These are phyloP conservation scores for Pipra filicauda DNA, from an alignment of 2,113 vertebrate species.

Conservation along the genomic window DNA sequence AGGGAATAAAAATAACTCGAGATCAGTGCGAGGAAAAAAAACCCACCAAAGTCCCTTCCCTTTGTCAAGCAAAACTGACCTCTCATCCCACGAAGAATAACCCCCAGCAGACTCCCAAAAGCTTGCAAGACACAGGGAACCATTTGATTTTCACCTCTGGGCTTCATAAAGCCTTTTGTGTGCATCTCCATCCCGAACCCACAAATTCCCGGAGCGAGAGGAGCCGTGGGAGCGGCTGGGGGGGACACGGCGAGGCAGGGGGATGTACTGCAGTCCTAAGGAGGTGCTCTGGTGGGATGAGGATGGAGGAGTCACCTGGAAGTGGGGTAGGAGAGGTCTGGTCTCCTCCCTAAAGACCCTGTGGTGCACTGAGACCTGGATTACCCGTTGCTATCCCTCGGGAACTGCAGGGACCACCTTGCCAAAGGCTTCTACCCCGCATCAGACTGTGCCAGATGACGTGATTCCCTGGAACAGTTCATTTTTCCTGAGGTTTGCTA, in stretches of 20 bases:
- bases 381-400: background rate
- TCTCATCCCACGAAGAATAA: constrained; percentile 13
- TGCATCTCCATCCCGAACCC: background rate
- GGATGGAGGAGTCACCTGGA: background rate
- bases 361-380: rapidly evolving
- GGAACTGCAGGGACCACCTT: rapidly evolving
- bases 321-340: background rate
- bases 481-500: background rate
- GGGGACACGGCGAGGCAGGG: rapidly evolving
- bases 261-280: rapidly evolving
- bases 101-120: background rate
- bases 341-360: background rate
- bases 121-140: background rate
- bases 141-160: constrained; percentile 9
- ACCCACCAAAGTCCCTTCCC: background rate
- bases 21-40: background rate
- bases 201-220: rapidly evolving
- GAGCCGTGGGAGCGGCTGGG: background rate
- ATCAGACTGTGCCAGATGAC: rapidly evolving
- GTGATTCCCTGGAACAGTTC: background rate
- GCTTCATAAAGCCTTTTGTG: background rate
- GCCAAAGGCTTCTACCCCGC: rapidly evolving
- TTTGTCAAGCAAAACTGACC: constrained; percentile 16
- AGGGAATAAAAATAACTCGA: constrained; percentile 13
- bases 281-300: rapidly evolving